Evolutionary conservation across 1,140 invertebrate species (phyloP).

Genomic region (Lepidurus packardi): DNA sequence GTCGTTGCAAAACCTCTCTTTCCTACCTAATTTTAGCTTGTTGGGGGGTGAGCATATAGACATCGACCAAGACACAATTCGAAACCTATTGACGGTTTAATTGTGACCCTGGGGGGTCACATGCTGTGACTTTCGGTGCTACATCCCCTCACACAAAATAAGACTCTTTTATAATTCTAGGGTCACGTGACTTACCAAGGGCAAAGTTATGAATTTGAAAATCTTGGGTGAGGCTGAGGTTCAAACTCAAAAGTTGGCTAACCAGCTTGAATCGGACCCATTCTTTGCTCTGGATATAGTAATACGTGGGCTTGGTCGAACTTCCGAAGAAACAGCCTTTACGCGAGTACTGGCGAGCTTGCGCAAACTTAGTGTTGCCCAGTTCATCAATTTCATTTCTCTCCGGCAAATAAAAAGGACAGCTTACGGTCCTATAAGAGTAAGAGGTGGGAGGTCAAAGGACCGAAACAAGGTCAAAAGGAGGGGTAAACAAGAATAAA

Average conservation of each 20-base stretch:
- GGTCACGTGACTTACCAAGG: neutral
- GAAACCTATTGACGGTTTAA: neutral
- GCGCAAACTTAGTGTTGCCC: neutral
- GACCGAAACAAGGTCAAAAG: conserved; percentile 4
- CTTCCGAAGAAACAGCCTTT: conserved; percentile 1
- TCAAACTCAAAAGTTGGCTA: neutral
- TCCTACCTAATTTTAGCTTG: neutral
- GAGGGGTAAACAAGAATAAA: neutral
- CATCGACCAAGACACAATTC: neutral
- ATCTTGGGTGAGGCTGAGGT: neutral
- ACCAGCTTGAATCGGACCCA: neutral
- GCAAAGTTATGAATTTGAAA: conserved; percentile 1
- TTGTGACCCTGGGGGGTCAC: neutral
- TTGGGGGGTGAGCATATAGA: neutral
- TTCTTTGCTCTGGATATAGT: neutral
- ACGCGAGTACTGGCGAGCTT: neutral
- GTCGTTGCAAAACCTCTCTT: neutral
- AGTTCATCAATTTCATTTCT: neutral
- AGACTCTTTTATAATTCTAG: neutral
- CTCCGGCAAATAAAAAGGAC: conserved; percentile 19
- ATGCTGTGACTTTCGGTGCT: neutral
- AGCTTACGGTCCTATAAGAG: neutral
- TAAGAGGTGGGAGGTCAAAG: neutral
- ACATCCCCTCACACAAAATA: neutral
- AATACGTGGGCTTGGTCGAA: neutral